Base-by-base conservation (phyloP, 2,888 invertebrate genomes). In the Drosophila differens region DNA sequence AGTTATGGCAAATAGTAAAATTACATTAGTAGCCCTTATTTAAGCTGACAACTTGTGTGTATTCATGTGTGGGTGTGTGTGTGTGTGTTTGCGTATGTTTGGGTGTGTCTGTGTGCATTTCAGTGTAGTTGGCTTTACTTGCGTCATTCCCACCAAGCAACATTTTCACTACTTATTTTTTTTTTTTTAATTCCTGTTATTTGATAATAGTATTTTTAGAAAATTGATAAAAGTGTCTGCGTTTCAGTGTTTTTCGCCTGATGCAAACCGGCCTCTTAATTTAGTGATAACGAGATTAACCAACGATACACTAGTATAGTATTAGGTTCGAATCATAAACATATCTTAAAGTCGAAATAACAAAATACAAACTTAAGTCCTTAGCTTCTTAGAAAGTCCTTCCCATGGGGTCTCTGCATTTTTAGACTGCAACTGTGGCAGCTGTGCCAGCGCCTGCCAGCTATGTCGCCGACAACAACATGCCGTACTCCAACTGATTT, bases 221-320 rank as follows among this genome's bases (percentile, higher is more conserved):
- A 77, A 70, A 68, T 67, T 54, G 62, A 69, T 76, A 61, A 80
- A 63, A 58, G 25, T 51, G 37, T 57, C 25, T 52, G 37, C 33
- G 14, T 64, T 39, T 22, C 30, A 58, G 41, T 30, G 39, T 57
- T 55, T 55, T 30, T 58, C n/a, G 28, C 25, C 41, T 41, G 35
- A 32, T 54, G 39, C 28, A 47, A 47, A 76, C 66, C 63, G 80
- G 30, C 75, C 76, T 64, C 83, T 74, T 79, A 75, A 71, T 71
- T 66, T 82, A 85, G 64, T 80, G 80, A 81, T 80, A 81, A 81
- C 70, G 68, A 68, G 65, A 80, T 69, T 65, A 68, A 68, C 47
- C 28, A 54, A 37, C 47, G 52, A 53, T 63, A 44, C 41, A 58
- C 58, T 32, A 58, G 39, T 22, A 32, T 22, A 44, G 44, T 44